These are phyloP conservation scores for Echinops telfairi DNA, from an alignment of 2,113 vertebrate genomes.

Conservation along the genomic window DNA sequence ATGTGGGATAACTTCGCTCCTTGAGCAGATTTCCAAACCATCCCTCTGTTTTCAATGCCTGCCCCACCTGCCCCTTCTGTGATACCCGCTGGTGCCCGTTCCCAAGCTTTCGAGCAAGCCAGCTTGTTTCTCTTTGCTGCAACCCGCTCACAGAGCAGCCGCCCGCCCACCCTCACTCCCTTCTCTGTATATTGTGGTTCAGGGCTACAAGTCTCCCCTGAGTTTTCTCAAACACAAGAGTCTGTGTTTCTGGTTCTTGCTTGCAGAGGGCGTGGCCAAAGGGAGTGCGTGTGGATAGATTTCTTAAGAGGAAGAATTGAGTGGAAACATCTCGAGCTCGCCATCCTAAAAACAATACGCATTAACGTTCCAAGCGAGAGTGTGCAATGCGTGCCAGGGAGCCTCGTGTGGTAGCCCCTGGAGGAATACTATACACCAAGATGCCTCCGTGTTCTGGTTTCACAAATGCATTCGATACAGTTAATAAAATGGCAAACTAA, in stretches of 20 bases:
- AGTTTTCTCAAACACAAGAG: not conserved
- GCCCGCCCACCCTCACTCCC: not conserved
- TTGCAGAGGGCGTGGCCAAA: not conserved
- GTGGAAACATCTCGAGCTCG: not conserved
- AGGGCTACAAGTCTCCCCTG: not conserved
- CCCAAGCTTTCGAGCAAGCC: not conserved
- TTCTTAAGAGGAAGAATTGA: not conserved
- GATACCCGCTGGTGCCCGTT: not conserved
- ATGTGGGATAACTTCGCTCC: not conserved
- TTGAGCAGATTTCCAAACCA: not conserved
- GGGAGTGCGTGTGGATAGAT: too few species aligned
- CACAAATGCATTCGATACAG: constrained; percentile 10
- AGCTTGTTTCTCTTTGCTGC: not conserved
- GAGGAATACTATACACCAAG: not conserved
- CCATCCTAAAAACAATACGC: constrained; percentile 12
- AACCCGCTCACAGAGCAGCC: not conserved
- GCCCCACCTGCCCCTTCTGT: not conserved
- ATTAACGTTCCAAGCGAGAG: constrained; percentile 5
- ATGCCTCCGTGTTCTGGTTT: not conserved
- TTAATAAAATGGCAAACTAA: constrained; percentile 12
- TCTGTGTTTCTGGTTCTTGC: constrained; percentile 34
- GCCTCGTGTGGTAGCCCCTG: not conserved
- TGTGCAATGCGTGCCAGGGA: not conserved
- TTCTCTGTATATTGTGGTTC: not conserved
- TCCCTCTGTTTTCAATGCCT: rapidly evolving